These are phyloP conservation scores for Crematogaster levior DNA, from an alignment of 2,888 invertebrate genomes.

Conservation along the genomic window DNA sequence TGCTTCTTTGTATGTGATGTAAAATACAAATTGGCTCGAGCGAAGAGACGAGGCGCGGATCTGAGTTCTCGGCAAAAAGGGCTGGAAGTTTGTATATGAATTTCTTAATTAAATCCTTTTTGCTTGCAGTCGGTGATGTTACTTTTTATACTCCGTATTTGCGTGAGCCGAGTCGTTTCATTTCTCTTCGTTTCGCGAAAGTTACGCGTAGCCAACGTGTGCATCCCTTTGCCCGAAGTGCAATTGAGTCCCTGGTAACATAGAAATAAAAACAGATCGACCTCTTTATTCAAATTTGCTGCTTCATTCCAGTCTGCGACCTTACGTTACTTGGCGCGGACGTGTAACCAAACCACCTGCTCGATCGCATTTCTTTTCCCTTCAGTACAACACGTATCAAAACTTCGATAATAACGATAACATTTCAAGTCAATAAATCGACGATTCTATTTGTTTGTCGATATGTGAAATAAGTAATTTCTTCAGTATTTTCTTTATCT, in stretches of 20 bases:
- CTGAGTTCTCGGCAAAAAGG: constrained; percentile 13
- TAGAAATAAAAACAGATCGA: neutral
- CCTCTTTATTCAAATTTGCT: constrained; percentile 23
- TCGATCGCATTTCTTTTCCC: neutral
- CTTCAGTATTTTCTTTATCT: neutral
- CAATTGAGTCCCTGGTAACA: neutral
- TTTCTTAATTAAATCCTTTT: constrained; percentile 46
- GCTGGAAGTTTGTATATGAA: constrained; percentile 29
- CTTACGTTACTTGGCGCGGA: neutral
- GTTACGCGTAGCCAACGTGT: neutral
- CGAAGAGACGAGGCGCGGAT: neutral
- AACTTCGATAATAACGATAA: neutral
- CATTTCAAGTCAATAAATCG: neutral
- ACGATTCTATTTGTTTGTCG: neutral
- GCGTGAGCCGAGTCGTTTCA: constrained; percentile 8
- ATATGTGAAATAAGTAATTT: neutral
- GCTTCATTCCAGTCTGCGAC: neutral
- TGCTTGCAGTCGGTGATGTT: constrained; percentile 1
- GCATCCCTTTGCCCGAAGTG: neutral
- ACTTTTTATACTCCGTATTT: constrained; percentile 24
- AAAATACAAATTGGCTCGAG: constrained; percentile 30
- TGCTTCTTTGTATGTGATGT: neutral
- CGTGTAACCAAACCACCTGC: neutral
- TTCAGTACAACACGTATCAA: neutral
- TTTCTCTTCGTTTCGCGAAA: constrained; percentile 19